Percentiles rank a stretch among this genome's conserved stretches.
Evolutionary conservation across 2,113 vertebrate genomes (phyloP).

Genomic region (Myiopsitta monachus): DNA sequence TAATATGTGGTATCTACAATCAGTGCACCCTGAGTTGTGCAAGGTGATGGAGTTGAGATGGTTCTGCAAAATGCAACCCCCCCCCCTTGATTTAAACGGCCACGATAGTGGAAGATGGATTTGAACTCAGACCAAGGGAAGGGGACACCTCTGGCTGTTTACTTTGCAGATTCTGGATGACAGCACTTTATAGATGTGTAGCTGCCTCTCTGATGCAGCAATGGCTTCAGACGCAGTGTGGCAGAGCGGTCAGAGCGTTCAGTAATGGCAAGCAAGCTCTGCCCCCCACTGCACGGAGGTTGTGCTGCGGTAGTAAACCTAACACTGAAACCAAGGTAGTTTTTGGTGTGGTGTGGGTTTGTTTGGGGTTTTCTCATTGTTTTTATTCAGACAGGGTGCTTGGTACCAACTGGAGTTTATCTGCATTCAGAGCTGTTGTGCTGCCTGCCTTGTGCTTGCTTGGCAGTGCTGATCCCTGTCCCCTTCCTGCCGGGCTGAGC

Average conservation of each 20-base stretch:
- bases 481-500: neutral
- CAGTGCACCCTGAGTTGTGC: neutral
- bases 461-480: neutral
- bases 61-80: neutral
- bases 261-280: neutral
- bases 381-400: fast-evolving
- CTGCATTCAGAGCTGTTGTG: neutral
- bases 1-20: fast-evolving
- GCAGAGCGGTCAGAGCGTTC: neutral
- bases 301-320: neutral
- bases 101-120: neutral
- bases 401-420: fast-evolving
- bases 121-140: neutral
- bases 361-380: neutral
- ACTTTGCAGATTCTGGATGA: neutral
- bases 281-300: neutral
- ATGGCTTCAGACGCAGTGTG: neutral
- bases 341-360: neutral
- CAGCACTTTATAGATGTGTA: neutral
- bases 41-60: fast-evolving
- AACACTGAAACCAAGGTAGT: neutral
- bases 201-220: neutral
- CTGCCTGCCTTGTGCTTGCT: neutral
- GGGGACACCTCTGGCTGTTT: neutral
- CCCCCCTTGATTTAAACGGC: fast-evolving